Base-by-base conservation (phyloP, 2,888 invertebrate genomes). In the Nesidiocoris tenuis region DNA sequence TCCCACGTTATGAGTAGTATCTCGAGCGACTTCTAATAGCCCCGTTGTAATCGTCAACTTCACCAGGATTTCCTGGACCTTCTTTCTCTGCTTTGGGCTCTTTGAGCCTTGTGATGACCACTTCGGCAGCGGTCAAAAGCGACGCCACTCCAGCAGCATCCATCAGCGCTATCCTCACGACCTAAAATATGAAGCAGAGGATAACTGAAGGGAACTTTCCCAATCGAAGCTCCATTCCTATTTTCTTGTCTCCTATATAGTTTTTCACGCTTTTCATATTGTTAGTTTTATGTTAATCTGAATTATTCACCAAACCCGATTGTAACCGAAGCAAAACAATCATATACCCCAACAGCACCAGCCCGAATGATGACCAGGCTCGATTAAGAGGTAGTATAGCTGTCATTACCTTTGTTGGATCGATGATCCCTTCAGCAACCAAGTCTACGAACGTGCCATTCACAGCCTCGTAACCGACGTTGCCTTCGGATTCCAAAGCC, bases 111-210 rank as follows among this genome's bases (percentile, higher is more conserved):
- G 94, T 93, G 78, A 99, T 93, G 16, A 99, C 99, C 56, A 93
- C 93, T 86, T 99, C 99, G 0, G 96, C 96, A n/a, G 97, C 98
- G 23, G 96, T 94, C 67, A 98, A 85, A 1, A 98, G 87, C 0
- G 97, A 97, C 0, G 97, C 96, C 12, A 98, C 97, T 64, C 97
- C 96, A 68, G 96, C 90, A 18, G 97, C 97, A 84, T 98, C 96
- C 3, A 93, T 91, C 63, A 98, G 86, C 0, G 96, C 96, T 1
- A 96, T 96, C 81, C 96, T 88, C 18, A 98, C 95, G 80, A 93
- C 92, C 88, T 88, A 82, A 55, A 65, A 23, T 23, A 9, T 61
- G 18, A 56, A 18, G 54, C 17, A 54, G 17, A 64, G 1, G 39
- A 22, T n/a, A 12, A 54, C 7, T 7, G 54, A n/a, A n/a, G n/a